Evolutionary conservation across 2,113 vertebrate species (phyloP).

Genomic region (Reinhardtius hippoglossoides): DNA sequence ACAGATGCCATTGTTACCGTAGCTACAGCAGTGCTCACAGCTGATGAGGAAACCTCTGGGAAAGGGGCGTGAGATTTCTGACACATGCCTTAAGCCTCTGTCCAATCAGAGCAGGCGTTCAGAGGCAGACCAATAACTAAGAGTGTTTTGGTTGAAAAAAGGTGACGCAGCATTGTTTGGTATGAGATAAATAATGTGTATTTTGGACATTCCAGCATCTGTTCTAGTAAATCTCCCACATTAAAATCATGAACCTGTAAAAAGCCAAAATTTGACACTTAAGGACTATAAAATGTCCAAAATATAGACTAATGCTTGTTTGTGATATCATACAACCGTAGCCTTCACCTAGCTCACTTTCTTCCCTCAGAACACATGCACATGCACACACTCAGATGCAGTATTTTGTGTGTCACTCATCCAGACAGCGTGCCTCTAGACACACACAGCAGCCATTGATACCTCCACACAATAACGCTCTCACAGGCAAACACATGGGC

Average conservation of each 20-base stretch:
- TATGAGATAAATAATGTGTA: no score
- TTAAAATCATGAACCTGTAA: no score
- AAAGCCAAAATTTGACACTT: no score
- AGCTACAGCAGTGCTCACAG: background rate
- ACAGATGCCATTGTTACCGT: background rate
- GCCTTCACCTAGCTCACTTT: background rate
- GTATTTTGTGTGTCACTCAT: conserved; percentile 15
- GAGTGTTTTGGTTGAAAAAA: no score
- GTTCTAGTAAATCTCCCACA: no score
- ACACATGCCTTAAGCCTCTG: no score
- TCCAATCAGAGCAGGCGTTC: no score
- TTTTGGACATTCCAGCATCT: no score
- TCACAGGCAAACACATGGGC: conserved; percentile 68
- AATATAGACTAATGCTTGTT: no score
- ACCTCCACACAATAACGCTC: conserved; percentile 66
- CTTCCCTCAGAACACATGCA: background rate
- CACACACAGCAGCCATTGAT: conserved; percentile 74
- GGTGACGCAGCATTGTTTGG: no score
- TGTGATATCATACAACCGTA: no score
- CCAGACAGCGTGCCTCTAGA: conserved; percentile 29
- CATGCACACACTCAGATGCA: conserved; percentile 1
- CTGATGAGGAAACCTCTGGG: background rate
- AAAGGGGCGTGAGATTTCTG: background rate
- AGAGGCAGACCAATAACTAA: background rate
- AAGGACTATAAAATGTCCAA: no score